Conservation (phyloP, 2,113 vertebrate species). For the Passer montanus region DNA sequence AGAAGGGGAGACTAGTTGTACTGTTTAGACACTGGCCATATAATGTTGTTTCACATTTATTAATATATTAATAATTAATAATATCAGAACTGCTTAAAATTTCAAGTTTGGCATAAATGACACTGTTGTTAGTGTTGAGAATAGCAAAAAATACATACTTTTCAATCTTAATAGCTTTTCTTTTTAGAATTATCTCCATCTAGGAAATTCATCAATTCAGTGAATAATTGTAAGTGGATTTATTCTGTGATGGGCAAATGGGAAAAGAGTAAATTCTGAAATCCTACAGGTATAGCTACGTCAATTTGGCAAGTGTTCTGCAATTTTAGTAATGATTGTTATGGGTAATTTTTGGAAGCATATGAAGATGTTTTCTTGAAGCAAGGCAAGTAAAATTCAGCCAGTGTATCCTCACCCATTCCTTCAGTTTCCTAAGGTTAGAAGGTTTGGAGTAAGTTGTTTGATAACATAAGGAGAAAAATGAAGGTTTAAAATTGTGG, state of each 20-base stretch:
- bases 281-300: not conserved
- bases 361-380: not conserved
- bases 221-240: not conserved
- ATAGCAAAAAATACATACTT: not conserved
- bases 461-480: not conserved
- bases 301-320: not conserved
- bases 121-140: not conserved
- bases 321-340: not conserved
- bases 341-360: not conserved
- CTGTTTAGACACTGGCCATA: not conserved
- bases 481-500: conserved; percentile 1
- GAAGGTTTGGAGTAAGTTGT: not conserved
- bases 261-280: not conserved
- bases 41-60: not conserved
- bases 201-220: not conserved
- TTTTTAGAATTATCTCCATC: not conserved
- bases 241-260: not conserved
- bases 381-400: not conserved
- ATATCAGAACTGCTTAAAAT: not conserved
- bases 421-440: not conserved
- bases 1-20: not conserved
- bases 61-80: not conserved
- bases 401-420: not conserved
- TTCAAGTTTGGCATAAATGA: not conserved
- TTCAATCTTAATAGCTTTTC: not conserved